phyloP scores from a whole-genome alignment of 2,113 vertebrate species.

The Sinocyclocheilus maitianheensis region DNA sequence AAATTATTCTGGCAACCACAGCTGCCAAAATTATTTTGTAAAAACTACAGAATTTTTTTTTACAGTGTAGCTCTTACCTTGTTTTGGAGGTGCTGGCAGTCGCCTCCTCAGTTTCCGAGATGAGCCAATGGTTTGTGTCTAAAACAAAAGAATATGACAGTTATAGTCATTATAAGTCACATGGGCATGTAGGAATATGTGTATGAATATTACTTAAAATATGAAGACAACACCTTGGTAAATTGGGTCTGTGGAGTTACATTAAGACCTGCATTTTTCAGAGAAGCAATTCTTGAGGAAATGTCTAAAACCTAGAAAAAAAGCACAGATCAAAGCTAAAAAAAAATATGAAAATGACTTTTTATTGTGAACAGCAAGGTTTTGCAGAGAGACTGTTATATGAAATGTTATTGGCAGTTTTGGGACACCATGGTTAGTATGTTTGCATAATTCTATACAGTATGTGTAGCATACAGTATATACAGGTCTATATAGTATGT shows the following conservation, averaged over 20 bases:
- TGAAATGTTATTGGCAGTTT: neutral
- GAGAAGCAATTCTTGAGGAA: slow-evolving; percentile 91
- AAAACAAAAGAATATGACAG: slow-evolving; percentile 52
- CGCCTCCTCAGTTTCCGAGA: slow-evolving; percentile 87
- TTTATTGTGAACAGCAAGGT: neutral
- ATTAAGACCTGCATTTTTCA: slow-evolving; percentile 91
- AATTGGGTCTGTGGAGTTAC: slow-evolving; percentile 85
- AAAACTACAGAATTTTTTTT: no score
- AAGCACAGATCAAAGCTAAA: neutral
- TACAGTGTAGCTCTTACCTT: slow-evolving; percentile 70
- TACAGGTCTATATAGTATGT: neutral
- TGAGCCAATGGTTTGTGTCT: slow-evolving; percentile 88
- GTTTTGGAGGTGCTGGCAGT: slow-evolving; percentile 86
- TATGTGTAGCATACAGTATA: neutral
- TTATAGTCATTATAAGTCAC: neutral
- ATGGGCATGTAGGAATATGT: neutral
- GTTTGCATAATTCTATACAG: neutral
- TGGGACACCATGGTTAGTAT: neutral
- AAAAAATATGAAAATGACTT: neutral
- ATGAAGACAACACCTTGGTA: slow-evolving; percentile 61
- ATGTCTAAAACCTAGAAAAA: slow-evolving; percentile 86
- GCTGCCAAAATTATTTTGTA: no score
- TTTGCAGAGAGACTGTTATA: neutral
- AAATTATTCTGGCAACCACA: no score
- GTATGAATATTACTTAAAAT: neutral